Base-by-base conservation (phyloP, 37 sponge, comb jelly and placozoan genomes). In the Beroe forskalii region DNA sequence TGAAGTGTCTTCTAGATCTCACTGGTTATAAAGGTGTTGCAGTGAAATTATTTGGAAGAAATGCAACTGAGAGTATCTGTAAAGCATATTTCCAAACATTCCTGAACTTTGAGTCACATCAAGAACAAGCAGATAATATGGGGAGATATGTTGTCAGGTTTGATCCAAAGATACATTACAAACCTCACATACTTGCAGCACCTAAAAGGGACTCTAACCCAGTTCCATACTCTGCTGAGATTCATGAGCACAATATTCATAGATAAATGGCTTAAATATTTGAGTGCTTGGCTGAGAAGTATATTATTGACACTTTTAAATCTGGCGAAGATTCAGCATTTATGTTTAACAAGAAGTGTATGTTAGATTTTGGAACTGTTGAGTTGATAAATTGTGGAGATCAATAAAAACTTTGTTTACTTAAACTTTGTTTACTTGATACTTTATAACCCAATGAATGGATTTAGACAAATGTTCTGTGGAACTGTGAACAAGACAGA, bases 11-110 rank as follows among this genome's bases (percentile, higher is more conserved):
- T 35, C 31, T 80, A 9, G 86, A 80, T 44, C 86, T 80, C 0
- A 24, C 86, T 80, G 86, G 86, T 23, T 80, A 80, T 25, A 44
- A 80, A 27, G 40, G 35, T 80, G 86, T 80, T 9, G 86, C 55
- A 33, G 86, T 80, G 1, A 80, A 80, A 38, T 9, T 80, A 1
- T 80, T n/a, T 25, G 86, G 86, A 22, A 80, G 86, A 24, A 80
- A 80, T 27, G 1, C n/a, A 4, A 14, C 40, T 17, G 86, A 80
- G 55, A 44, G 55, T 20, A 20, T 80, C 1, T 35, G 37, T 6
- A 80, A 80, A 25, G 86, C 86, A n/a, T 80, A 42, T 37, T 30
- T 80, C n/a, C 38, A 42, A n/a, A 44, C 86, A 41, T 44, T 80
- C 28, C 55, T 22, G 4, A 44, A 44, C 86, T 80, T 80, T 80